Base-by-base conservation (phyloP, 2,797 vertebrate species). In the Darevskia nairensis region DNA sequence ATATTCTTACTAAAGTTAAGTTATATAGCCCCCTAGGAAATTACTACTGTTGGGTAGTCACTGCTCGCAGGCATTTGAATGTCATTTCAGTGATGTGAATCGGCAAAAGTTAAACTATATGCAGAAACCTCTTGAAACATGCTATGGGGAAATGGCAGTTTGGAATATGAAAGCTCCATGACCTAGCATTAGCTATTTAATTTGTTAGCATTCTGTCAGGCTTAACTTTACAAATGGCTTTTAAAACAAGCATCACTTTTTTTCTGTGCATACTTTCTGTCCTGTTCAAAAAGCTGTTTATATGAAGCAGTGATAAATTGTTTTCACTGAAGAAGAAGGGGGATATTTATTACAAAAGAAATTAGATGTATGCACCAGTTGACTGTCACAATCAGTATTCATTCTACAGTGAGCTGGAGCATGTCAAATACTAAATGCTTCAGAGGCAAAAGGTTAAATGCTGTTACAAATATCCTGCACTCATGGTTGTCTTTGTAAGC, bases 381-480 rank as follows among this genome's bases (percentile, higher is more conserved):
- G 82, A 59, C 23, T 84, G n/a, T 27, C 46, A 59, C 71, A 77
- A 88, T 69, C 25, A 71, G 41, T 9, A 82, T 87, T 87, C 10
- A 27, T 83, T 90, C 88, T 75, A 83, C 41, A 88, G 11, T n/a
- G 55, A 0, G 0, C 17, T 27, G 71, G 5, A 86, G 41, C 55
- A 59, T 90, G 90, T 83, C 76, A 84, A 61, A 77, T 69, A 69
- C 3, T 88, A 90, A 79, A 50, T 23, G 76, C 41, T 90, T 82
- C 82, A 72, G 61, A 86, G 85, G 6, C 81, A 46, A 85, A 87
- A 86, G 68, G 85, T 91, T 80, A 90, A 90, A 81, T 0, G 0
- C 25, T 86, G 64, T 80, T 66, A 61, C 61, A n/a, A 29, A 83
- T 80, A 27, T 35, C 17, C 80, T 93, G 71, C 41, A 27, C 78